Evolutionary conservation across 2,888 invertebrate species (phyloP).

Genomic region (Lymantria dispar): DNA sequence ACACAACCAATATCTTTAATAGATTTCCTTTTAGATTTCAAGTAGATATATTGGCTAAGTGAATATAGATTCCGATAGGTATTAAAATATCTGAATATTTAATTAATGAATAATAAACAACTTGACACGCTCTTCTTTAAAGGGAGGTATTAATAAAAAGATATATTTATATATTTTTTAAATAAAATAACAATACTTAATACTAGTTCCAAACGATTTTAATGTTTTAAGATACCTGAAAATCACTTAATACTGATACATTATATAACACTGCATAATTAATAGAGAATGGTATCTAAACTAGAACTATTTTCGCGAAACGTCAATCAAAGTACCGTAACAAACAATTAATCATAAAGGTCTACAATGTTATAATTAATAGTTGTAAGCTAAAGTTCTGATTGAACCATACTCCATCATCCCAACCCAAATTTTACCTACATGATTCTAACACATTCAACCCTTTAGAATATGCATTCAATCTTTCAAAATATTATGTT

Average conservation of each 20-base stretch:
- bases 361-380: constrained; percentile 39
- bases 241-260: constrained; percentile 3
- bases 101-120: too few relatives aligned
- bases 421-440: constrained; percentile 2
- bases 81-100: too few relatives aligned
- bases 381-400: constrained; percentile 32
- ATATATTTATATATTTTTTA: too few relatives aligned
- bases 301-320: constrained; percentile 29
- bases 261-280: constrained; percentile 29
- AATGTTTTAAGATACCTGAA: too few relatives aligned
- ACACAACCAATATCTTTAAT: too few relatives aligned
- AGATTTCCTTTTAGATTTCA: too few relatives aligned
- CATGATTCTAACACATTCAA: background rate
- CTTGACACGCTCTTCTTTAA: too few relatives aligned
- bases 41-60: too few relatives aligned
- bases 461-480: background rate
- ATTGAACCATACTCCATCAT: constrained; percentile 30
- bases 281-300: constrained; percentile 24
- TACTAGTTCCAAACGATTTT: too few relatives aligned
- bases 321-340: constrained; percentile 35
- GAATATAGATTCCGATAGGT: too few relatives aligned
- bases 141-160: too few relatives aligned
- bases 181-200: too few relatives aligned
- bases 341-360: constrained; percentile 32
- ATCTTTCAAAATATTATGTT: background rate